These are phyloP conservation scores for Diplazon laetatorius DNA, from an alignment of 2,888 invertebrate genomes.

Conservation along the genomic window DNA sequence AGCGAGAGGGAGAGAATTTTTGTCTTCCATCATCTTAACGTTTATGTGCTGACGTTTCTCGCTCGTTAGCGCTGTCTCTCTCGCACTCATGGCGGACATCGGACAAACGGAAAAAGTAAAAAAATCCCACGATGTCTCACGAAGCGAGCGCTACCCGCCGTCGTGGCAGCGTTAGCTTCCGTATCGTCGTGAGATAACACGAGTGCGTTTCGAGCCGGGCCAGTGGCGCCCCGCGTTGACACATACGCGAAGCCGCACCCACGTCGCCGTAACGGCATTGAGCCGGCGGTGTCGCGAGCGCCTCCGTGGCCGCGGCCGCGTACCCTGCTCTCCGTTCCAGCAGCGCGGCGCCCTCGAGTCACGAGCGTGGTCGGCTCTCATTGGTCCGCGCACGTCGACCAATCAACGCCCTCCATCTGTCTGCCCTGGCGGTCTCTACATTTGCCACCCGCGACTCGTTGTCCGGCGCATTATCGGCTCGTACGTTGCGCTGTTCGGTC, in stretches of 20 bases:
- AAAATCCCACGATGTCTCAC: too few species aligned
- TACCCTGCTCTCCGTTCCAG: too few species aligned
- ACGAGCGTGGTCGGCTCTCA: slow-evolving; percentile 88
- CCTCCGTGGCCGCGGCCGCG: too few species aligned
- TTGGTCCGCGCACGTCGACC: slow-evolving; percentile 84
- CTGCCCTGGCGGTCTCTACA: slow-evolving; percentile 80
- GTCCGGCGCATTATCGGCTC: slow-evolving; percentile 80
- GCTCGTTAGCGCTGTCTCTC: not conserved
- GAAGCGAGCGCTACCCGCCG: not conserved
- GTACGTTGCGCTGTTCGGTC: too few species aligned
- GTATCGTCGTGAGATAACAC: slow-evolving; percentile 53
- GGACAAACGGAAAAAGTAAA: too few species aligned
- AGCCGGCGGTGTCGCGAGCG: slow-evolving; percentile 5
- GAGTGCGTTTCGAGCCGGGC: not conserved
- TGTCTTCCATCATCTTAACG: too few species aligned
- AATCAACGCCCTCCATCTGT: slow-evolving; percentile 89
- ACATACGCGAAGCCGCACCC: too few species aligned
- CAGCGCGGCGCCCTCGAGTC: slow-evolving; percentile 70
- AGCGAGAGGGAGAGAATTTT: too few species aligned
- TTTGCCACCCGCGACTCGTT: slow-evolving; percentile 76
- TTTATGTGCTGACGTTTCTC: not conserved
- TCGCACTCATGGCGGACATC: too few species aligned
- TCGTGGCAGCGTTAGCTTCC: not conserved
- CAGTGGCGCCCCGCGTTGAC: too few species aligned
- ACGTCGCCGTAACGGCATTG: too few species aligned